Conservation (phyloP, 2,797 vertebrate genomes). For the Poeciliopsis turneri region DNA sequence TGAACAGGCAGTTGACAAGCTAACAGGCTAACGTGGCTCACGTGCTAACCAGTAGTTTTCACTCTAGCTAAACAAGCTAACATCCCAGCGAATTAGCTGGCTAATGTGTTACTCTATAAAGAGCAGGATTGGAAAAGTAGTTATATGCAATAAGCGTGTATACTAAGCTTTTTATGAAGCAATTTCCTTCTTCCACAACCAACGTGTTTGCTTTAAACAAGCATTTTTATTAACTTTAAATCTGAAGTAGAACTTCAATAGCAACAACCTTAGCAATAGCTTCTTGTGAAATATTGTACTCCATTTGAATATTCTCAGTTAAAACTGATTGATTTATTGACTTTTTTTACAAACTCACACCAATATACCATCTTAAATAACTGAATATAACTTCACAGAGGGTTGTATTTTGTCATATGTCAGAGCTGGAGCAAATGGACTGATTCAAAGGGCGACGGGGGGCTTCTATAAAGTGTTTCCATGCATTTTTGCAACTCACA, state of each 20-base stretch:
- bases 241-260: neutral
- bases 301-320: neutral
- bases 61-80: neutral
- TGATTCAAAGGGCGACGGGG: neutral
- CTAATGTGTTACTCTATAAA: neutral
- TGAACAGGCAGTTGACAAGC: neutral
- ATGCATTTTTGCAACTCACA: neutral
- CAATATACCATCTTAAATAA: neutral
- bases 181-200: neutral
- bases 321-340: neutral
- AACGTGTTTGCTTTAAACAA: neutral
- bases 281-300: neutral
- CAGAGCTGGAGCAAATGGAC: neutral
- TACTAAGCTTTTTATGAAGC: neutral
- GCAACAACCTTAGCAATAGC: neutral
- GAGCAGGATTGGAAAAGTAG: neutral
- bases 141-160: neutral
- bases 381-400: neutral
- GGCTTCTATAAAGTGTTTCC: neutral
- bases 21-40: neutral
- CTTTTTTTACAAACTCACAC: neutral
- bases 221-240: neutral
- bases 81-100: neutral
- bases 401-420: neutral
- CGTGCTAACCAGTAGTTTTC: neutral